Evolutionary conservation across 2,888 invertebrate species (phyloP).

Genomic region (Sicus ferrugineus): DNA sequence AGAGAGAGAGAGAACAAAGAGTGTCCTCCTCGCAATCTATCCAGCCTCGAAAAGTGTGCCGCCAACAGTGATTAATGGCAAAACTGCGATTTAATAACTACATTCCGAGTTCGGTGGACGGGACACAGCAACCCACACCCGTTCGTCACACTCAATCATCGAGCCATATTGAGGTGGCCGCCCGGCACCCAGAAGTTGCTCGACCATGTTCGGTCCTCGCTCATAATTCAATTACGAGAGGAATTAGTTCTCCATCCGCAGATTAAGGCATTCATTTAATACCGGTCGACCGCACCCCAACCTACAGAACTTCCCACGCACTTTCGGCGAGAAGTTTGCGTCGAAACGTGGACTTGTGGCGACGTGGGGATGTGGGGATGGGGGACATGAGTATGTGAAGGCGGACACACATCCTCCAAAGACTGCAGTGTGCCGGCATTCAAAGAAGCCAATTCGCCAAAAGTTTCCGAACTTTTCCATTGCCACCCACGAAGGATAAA

Average conservation of each 20-base stretch:
- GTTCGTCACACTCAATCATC: no score
- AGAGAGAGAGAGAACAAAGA: background rate
- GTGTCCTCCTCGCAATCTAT: background rate
- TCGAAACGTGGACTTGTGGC: background rate
- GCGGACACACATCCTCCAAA: background rate
- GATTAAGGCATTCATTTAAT: constrained; percentile 13
- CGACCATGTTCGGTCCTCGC: no score
- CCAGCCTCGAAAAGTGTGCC: background rate
- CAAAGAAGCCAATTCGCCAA: background rate
- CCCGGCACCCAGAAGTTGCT: no score
- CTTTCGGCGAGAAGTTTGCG: no score
- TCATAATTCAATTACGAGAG: constrained; percentile 27
- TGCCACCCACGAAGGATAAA: background rate
- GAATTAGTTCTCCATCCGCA: constrained; percentile 25
- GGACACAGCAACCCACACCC: no score
- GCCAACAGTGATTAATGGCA: background rate
- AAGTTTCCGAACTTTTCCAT: constrained; percentile 20
- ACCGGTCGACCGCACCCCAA: background rate
- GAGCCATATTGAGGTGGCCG: no score
- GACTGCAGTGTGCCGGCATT: background rate
- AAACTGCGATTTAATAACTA: constrained; percentile 4
- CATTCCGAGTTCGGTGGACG: background rate
- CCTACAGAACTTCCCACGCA: background rate
- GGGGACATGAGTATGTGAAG: background rate
- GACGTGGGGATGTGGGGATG: background rate